Conservation (phyloP, 1,140 invertebrate species). For the Dreissena rostriformis region DNA sequence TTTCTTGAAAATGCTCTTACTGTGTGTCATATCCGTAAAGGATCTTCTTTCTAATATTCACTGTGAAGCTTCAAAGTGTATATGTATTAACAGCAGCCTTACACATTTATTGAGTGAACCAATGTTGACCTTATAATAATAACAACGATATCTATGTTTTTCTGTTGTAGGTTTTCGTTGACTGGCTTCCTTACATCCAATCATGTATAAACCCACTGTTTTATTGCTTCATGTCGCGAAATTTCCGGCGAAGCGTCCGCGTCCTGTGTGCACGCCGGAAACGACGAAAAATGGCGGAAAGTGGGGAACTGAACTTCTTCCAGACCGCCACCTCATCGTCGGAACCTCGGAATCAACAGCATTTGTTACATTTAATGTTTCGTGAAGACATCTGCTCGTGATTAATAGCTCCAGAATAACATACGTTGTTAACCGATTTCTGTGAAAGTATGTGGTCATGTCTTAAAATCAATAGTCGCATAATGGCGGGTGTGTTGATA, state of each 20-base stretch:
- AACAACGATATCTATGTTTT: background rate
- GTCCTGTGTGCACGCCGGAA: slow-evolving; percentile 34
- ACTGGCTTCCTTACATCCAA: slow-evolving; percentile 72
- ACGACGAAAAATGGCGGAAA: background rate
- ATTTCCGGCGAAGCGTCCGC: slow-evolving; percentile 81
- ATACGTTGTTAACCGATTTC: too few relatives aligned
- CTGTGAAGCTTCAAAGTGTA: too few relatives aligned
- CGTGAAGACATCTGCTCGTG: slow-evolving; percentile 11
- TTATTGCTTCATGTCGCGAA: slow-evolving; percentile 83
- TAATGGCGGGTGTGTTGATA: too few relatives aligned
- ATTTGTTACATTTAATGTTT: slow-evolving; percentile 22
- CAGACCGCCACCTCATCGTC: slow-evolving; percentile 24
- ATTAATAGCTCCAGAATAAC: too few relatives aligned
- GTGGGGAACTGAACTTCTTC: slow-evolving; percentile 8
- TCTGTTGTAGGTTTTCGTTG: slow-evolving; percentile 64
- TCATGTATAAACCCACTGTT: slow-evolving; percentile 83
- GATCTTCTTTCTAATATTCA: too few relatives aligned
- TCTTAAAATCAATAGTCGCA: too few relatives aligned
- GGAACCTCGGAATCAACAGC: slow-evolving; percentile 14
- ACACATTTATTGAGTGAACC: too few relatives aligned
- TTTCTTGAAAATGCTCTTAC: too few relatives aligned
- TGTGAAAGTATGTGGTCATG: too few relatives aligned
- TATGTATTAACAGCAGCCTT: too few relatives aligned
- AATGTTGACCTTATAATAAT: too few relatives aligned
- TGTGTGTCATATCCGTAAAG: too few relatives aligned